These are phyloP conservation scores for Microplitis manilae DNA, from an alignment of 2,888 invertebrate species.

Conservation along the genomic window DNA sequence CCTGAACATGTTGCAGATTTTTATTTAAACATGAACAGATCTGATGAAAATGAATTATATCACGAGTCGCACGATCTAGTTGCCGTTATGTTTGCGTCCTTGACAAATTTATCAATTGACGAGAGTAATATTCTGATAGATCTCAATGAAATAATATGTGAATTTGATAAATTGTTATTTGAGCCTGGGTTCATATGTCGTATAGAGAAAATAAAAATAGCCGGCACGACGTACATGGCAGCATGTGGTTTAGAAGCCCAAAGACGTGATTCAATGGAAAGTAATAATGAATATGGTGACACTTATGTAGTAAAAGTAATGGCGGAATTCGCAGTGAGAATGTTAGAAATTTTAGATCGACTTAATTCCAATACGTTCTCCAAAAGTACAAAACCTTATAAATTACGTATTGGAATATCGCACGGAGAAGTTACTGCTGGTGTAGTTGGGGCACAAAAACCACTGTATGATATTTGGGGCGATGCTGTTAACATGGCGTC, in stretches of 20 bases:
- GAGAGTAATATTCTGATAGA: constrained; percentile 77
- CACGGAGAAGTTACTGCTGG: constrained; percentile 94
- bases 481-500: constrained; percentile 97
- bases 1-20: constrained; percentile 92
- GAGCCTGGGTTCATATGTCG: constrained; percentile 76
- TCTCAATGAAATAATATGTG: constrained; percentile 92
- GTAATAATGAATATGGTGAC: constrained; percentile 54
- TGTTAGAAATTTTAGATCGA: constrained; percentile 78
- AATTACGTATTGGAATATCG: constrained; percentile 81
- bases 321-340: constrained; percentile 82
- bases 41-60: constrained; percentile 82
- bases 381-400: constrained; percentile 59
- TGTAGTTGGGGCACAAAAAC: constrained; percentile 94
- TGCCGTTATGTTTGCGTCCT: constrained; percentile 96
- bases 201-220: constrained; percentile 97
- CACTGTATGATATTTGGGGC: constrained; percentile 97
- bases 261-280: constrained; percentile 75
- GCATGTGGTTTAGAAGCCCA: constrained; percentile 91
- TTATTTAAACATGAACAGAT: constrained; percentile 81
- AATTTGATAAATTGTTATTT: constrained; percentile 89
- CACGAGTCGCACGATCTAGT: constrained; percentile 91
- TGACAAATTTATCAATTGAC: constrained; percentile 83
- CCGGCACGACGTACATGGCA: constrained; percentile 98
- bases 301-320: constrained; percentile 74
- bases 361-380: constrained; percentile 75